Conservation (phyloP, 1,140 invertebrate genomes). For the Drosophila kanapiae region DNA sequence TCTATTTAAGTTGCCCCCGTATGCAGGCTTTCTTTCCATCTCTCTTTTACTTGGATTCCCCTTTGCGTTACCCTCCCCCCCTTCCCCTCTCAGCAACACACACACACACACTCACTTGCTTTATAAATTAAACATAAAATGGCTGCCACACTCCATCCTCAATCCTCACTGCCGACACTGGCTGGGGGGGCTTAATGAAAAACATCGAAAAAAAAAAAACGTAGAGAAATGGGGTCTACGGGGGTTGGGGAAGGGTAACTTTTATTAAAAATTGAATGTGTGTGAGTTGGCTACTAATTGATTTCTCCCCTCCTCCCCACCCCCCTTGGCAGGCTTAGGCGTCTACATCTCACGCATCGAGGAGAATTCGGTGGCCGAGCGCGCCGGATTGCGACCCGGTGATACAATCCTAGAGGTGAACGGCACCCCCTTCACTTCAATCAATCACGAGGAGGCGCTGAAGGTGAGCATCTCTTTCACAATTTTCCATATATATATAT, state of each 20-base stretch:
- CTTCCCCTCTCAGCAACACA: constrained; percentile 10
- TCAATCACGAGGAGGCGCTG: constrained; percentile 94
- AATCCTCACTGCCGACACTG: constrained; percentile 5
- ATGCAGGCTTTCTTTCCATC: constrained; percentile 35
- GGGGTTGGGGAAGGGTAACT: constrained; percentile 17
- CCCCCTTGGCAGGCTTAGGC: constrained; percentile 88
- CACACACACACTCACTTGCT: constrained; percentile 55
- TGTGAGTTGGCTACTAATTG: constrained; percentile 62
- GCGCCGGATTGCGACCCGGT: constrained; percentile 92
- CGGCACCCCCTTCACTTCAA: constrained; percentile 93
- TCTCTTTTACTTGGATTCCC: neutral
- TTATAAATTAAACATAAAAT: constrained; percentile 81
- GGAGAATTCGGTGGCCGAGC: constrained; percentile 93
- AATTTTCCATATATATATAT: constrained; percentile 22
- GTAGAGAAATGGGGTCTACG: constrained; percentile 5
- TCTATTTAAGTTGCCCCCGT: constrained; percentile 76
- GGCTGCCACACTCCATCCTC: constrained; percentile 60
- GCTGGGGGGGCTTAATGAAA: constrained; percentile 63
- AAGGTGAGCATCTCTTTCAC: constrained; percentile 88
- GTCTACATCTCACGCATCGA: constrained; percentile 95
- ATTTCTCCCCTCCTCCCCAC: constrained; percentile 58
- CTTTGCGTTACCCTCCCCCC: constrained; percentile 7
- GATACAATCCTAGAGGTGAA: constrained; percentile 96
- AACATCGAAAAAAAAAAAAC: constrained; percentile 36
- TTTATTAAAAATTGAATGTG: constrained; percentile 68